Conservation (phyloP, 1,140 invertebrate genomes). For the Bathynomus jamesi region DNA sequence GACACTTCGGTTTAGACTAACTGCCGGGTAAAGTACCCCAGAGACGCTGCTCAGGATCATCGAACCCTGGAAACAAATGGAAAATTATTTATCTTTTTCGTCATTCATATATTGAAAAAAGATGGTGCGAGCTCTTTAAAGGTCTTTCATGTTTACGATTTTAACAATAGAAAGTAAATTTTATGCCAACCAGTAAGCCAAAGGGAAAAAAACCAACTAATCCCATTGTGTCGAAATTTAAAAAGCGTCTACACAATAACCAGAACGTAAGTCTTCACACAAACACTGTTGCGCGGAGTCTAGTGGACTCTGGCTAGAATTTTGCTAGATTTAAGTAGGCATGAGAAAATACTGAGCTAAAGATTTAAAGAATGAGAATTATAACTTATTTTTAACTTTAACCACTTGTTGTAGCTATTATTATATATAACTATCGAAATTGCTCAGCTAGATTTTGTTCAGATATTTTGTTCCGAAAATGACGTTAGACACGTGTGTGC, state of each 20-base stretch:
- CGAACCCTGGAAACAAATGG: slow-evolving; percentile 21
- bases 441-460: too few relatives aligned
- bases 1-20: slow-evolving; percentile 34
- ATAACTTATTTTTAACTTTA: too few relatives aligned
- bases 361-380: too few relatives aligned
- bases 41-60: slow-evolving; percentile 22
- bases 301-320: too few relatives aligned
- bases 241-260: neutral
- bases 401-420: too few relatives aligned
- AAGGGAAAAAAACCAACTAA: neutral
- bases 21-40: slow-evolving; percentile 33
- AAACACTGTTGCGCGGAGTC: too few relatives aligned
- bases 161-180: neutral
- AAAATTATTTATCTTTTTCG: neutral
- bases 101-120: neutral
- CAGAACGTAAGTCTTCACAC: neutral
- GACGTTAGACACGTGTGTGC: too few relatives aligned
- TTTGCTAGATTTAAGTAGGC: too few relatives aligned
- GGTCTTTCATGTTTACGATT: neutral
- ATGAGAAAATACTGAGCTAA: too few relatives aligned
- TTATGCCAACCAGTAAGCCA: slow-evolving; percentile 3
- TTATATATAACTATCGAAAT: too few relatives aligned
- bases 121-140: neutral
- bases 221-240: neutral
- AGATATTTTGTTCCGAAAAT: too few relatives aligned